Evolutionary conservation across 2,888 invertebrate genomes (phyloP).

Genomic region (Acheta domesticus): DNA sequence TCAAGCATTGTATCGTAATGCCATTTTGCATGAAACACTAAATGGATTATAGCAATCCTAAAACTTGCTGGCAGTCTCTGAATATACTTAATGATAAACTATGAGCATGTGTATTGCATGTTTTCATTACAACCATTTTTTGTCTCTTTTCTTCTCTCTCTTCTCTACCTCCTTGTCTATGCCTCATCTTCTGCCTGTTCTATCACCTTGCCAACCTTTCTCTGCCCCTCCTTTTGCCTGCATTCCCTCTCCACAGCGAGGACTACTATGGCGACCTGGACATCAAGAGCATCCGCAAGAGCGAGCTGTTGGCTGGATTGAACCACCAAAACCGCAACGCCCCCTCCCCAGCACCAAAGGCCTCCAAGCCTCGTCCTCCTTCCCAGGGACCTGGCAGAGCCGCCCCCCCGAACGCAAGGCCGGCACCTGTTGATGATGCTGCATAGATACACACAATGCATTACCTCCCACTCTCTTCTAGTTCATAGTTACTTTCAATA

Average conservation of each 20-base stretch:
- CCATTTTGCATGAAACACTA: background rate
- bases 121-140: constrained; percentile 27
- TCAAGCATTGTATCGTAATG: too few relatives aligned
- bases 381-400: constrained; percentile 43
- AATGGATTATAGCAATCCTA: background rate
- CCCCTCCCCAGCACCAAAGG: constrained; percentile 47
- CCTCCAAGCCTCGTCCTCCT: constrained; percentile 55
- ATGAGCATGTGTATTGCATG: constrained; percentile 27
- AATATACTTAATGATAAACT: constrained; percentile 12
- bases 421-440: constrained; percentile 42
- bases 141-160: constrained; percentile 28
- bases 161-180: constrained; percentile 32
- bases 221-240: constrained; percentile 20
- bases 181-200: constrained; percentile 33
- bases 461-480: background rate
- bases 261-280: constrained; percentile 95
- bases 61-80: background rate
- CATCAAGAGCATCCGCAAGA: constrained; percentile 91
- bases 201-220: constrained; percentile 24
- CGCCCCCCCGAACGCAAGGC: constrained; percentile 41
- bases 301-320: constrained; percentile 81
- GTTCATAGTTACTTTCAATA: constrained; percentile 11
- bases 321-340: constrained; percentile 55
- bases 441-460: constrained; percentile 29
- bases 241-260: constrained; percentile 68